Percentiles rank a stretch among this genome's conserved stretches.
These are phyloP conservation scores for Picus viridis DNA, from an alignment of 2,797 vertebrate genomes.

Conservation along the genomic window DNA sequence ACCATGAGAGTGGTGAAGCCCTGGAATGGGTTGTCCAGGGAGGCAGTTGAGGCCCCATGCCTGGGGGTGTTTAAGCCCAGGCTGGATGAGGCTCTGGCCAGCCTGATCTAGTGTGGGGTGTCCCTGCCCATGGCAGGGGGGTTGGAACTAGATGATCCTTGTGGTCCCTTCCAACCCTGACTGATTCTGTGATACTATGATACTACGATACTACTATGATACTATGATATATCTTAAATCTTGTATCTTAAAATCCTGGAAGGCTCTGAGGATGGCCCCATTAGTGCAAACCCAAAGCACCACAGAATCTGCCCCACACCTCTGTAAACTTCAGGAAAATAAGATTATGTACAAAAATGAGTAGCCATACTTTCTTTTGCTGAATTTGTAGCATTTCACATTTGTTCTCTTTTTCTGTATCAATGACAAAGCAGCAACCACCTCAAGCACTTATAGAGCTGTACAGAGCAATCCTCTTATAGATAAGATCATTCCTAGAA, in stretches of 20 bases:
- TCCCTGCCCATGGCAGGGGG: too few species aligned
- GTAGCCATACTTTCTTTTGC: neutral
- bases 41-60: too few species aligned
- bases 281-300: neutral
- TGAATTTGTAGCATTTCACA: neutral
- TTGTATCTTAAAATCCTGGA: neutral
- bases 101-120: too few species aligned
- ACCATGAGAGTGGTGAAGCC: too few species aligned
- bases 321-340: neutral
- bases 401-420: neutral
- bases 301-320: neutral
- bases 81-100: too few species aligned
- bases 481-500: conserved; percentile 2
- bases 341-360: neutral
- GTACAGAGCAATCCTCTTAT: neutral
- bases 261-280: neutral
- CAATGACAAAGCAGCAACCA: neutral
- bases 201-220: too few species aligned
- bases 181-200: too few species aligned
- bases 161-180: too few species aligned
- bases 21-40: too few species aligned
- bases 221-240: too few species aligned
- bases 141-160: too few species aligned
- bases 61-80: too few species aligned
- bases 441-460: neutral